phyloP scores from a whole-genome alignment of 2,113 vertebrate species.

The Turdus rufiventris region DNA sequence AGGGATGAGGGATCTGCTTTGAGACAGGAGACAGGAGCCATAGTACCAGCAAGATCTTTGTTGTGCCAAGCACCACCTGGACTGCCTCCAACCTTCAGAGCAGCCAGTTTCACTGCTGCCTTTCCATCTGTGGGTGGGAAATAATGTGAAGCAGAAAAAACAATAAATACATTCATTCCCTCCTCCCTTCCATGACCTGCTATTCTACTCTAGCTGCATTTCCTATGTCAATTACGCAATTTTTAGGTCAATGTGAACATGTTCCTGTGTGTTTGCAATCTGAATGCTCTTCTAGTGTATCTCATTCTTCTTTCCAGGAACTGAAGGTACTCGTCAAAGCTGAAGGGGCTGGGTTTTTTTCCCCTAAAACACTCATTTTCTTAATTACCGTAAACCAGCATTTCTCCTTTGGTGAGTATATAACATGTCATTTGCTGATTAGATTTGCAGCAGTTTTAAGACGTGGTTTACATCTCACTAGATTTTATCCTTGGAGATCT shows the following conservation, averaged over 20 bases:
- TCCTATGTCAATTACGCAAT: background rate
- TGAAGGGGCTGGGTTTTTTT: background rate
- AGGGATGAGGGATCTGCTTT: background rate
- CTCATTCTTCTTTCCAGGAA: background rate
- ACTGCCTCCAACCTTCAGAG: background rate
- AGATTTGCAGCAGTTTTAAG: background rate
- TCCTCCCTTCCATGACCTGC: background rate
- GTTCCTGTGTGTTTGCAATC: background rate
- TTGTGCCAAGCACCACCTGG: background rate
- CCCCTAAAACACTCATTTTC: background rate
- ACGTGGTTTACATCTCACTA: background rate
- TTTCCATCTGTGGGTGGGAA: background rate
- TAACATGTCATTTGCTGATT: background rate
- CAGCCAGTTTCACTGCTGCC: background rate
- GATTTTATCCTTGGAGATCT: background rate
- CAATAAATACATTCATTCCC: background rate
- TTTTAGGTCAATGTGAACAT: background rate
- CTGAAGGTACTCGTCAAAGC: background rate
- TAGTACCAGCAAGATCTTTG: background rate
- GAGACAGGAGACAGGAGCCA: background rate
- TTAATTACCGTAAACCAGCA: background rate
- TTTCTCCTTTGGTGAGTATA: background rate
- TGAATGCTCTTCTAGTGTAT: background rate
- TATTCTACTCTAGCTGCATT: background rate
- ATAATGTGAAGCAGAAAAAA: background rate